Evolutionary conservation across 2,888 invertebrate genomes (phyloP).

Genomic region (Trachelus tabidus): DNA sequence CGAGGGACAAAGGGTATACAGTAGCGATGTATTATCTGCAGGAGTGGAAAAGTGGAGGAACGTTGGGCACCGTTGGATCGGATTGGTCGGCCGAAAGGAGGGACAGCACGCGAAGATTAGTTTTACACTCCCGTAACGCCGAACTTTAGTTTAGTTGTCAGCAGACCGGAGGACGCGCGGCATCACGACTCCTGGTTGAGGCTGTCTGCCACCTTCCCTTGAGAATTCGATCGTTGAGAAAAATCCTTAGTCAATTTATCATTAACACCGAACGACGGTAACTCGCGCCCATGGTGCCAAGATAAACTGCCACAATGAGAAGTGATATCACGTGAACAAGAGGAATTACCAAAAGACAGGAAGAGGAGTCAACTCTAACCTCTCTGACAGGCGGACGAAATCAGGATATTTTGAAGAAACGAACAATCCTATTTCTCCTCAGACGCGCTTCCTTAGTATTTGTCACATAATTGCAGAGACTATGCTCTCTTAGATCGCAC

Average conservation of each 20-base stretch:
- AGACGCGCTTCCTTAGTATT: neutral
- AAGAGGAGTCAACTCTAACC: neutral
- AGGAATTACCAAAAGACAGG: neutral
- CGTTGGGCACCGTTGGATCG: slow-evolving; percentile 16
- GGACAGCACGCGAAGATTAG: slow-evolving; percentile 54
- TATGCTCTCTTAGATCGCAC: neutral
- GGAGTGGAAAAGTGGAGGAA: slow-evolving; percentile 7
- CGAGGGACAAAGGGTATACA: neutral
- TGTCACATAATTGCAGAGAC: neutral
- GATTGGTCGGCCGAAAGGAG: slow-evolving; percentile 31
- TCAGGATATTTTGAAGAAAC: neutral
- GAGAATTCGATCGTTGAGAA: no score
- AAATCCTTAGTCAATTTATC: no score
- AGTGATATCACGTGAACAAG: neutral
- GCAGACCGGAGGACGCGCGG: neutral
- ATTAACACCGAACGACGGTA: no score
- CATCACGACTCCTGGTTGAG: neutral
- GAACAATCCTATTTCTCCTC: neutral
- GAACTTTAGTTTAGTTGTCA: slow-evolving; percentile 48
- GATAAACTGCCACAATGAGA: neutral
- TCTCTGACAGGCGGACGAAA: neutral
- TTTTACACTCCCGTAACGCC: slow-evolving; percentile 40
- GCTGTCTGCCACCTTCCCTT: no score
- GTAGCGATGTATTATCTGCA: neutral
- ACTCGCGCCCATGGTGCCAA: neutral